phyloP scores from a whole-genome alignment of 2,888 invertebrate species.

The Pristionchus arcanus region DNA sequence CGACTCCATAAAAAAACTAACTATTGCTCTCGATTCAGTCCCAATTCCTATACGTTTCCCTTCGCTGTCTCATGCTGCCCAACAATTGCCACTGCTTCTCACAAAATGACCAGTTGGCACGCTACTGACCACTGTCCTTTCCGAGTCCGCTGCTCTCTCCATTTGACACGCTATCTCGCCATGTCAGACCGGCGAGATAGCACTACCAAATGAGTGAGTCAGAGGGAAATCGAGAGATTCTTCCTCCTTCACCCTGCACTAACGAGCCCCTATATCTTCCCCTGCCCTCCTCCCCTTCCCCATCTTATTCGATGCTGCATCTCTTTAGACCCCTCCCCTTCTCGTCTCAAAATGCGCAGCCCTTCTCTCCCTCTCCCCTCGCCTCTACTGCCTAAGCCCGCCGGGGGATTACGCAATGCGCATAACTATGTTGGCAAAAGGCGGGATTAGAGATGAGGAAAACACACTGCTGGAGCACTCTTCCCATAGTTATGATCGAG shows the following conservation, averaged over 20 bases:
- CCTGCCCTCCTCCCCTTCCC: not conserved
- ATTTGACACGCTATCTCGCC: not conserved
- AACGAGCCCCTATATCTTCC: slow-evolving; percentile 30
- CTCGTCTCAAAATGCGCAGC: not conserved
- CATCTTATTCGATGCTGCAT: slow-evolving; percentile 15
- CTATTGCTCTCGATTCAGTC: not conserved
- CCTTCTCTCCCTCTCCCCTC: slow-evolving; percentile 26
- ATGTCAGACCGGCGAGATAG: not conserved
- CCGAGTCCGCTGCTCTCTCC: not conserved
- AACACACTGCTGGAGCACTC: not conserved
- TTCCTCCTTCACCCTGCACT: not conserved
- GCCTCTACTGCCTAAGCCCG: slow-evolving; percentile 41
- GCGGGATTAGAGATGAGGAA: not conserved
- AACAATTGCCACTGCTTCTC: slow-evolving; percentile 28
- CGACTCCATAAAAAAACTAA: no score
- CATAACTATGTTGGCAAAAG: not conserved
- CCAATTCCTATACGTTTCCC: not conserved
- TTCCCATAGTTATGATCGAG: no score
- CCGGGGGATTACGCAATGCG: slow-evolving; percentile 37
- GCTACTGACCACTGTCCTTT: slow-evolving; percentile 12
- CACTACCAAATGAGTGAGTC: no score
- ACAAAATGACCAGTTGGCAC: slow-evolving; percentile 26
- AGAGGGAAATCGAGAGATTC: no score
- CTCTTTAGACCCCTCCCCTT: slow-evolving; percentile 7
- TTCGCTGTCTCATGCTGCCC: not conserved